phyloP scores from a whole-genome alignment of 2,888 invertebrate genomes.

The Oscheius myriophilus region DNA sequence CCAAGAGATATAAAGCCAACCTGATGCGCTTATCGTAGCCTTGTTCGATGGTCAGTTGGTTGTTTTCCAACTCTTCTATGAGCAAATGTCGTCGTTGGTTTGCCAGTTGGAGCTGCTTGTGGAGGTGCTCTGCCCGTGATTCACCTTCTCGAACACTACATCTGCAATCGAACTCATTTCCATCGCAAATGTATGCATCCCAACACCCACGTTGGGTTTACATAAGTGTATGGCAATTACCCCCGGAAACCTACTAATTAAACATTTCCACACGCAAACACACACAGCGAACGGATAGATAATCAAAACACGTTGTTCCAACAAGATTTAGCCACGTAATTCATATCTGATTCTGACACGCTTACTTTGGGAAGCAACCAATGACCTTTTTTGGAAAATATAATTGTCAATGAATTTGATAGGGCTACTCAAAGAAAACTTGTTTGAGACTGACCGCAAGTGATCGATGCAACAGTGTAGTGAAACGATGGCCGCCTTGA shows the following conservation, averaged over 20 bases:
- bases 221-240: not conserved
- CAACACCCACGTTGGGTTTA: not conserved
- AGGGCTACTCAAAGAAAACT: too few species aligned
- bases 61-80: slow-evolving; percentile 59
- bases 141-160: slow-evolving; percentile 26
- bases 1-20: slow-evolving; percentile 3
- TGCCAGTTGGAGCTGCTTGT: slow-evolving; percentile 57
- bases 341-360: too few species aligned
- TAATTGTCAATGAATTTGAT: too few species aligned
- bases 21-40: slow-evolving; percentile 51
- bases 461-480: slow-evolving; percentile 53
- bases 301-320: too few species aligned
- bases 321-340: too few species aligned
- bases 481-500: slow-evolving; percentile 52
- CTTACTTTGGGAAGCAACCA: too few species aligned
- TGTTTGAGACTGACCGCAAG: slow-evolving; percentile 37
- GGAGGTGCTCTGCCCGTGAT: slow-evolving; percentile 48
- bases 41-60: slow-evolving; percentile 57
- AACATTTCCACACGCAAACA: too few species aligned
- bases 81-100: slow-evolving; percentile 55
- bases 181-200: not conserved
- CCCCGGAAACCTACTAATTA: not conserved
- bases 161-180: slow-evolving; percentile 2
- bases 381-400: too few species aligned
- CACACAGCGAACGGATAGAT: too few species aligned